phyloP scores from a whole-genome alignment of 92 coral and sea anemone genomes.

The Anthopleura xanthogrammica region DNA sequence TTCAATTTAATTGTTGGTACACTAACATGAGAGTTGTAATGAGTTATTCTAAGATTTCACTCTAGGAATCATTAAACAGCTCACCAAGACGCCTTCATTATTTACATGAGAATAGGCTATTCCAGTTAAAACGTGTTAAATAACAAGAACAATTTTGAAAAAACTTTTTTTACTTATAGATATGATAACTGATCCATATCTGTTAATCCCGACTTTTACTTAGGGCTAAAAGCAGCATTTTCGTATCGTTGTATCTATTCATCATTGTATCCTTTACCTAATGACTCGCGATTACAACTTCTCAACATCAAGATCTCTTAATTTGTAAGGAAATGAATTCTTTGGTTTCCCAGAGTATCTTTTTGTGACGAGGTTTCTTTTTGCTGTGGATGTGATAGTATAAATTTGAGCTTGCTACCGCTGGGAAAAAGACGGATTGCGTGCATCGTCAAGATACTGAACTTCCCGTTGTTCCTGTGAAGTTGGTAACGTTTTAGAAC shows the following conservation, averaged over 20 bases:
- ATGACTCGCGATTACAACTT: neutral
- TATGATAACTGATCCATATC: neutral
- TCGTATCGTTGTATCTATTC: neutral
- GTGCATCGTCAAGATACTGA: no score
- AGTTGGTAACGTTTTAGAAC: no score
- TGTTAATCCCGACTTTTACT: neutral
- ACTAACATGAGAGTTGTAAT: neutral
- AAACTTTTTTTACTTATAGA: neutral
- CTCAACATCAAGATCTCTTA: neutral
- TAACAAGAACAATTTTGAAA: neutral
- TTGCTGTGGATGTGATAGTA: no score
- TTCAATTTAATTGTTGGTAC: neutral
- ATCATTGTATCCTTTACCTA: neutral
- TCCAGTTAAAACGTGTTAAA: neutral
- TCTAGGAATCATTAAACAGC: neutral
- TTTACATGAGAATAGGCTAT: neutral
- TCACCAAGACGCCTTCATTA: neutral
- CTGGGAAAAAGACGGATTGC: no score
- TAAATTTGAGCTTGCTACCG: no score
- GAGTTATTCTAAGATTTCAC: neutral
- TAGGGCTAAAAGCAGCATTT: neutral
- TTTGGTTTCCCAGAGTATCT: neutral
- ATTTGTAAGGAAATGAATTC: neutral
- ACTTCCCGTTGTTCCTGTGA: no score
- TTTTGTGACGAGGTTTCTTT: neutral